These are phyloP conservation scores for Endomychus coccineus DNA, from an alignment of 2,888 invertebrate genomes.

Conservation along the genomic window DNA sequence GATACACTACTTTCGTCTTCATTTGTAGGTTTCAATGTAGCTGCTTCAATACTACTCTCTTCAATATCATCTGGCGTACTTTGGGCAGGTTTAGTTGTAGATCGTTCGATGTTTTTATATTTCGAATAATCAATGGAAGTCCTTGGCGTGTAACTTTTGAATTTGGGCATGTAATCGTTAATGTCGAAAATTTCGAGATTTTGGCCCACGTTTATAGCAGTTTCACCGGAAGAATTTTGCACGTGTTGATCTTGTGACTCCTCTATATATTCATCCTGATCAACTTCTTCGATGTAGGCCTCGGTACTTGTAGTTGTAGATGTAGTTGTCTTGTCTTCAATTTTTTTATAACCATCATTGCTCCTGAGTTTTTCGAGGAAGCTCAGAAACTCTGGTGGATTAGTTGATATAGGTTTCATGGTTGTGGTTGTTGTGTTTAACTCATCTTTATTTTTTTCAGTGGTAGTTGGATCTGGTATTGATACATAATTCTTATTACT, in stretches of 20 bases:
- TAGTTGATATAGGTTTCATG: conserved; percentile 25
- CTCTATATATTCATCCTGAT: conserved; percentile 24
- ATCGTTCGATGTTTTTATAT: conserved; percentile 39
- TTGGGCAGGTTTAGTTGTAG: conserved; percentile 12
- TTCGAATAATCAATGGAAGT: conserved; percentile 40
- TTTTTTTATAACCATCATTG: conserved; percentile 32
- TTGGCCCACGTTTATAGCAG: conserved; percentile 16
- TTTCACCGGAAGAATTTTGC: conserved; percentile 35
- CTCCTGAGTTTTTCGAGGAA: conserved; percentile 34
- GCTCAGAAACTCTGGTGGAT: conserved; percentile 36
- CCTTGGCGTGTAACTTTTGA: conserved; percentile 34
- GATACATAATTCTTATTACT: conserved; percentile 30
- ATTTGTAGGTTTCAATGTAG: conserved; percentile 6
- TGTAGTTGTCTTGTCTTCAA: conserved; percentile 32
- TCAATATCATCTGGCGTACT: conserved; percentile 12
- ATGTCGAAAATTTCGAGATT: conserved; percentile 37
- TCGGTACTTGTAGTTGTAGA: conserved; percentile 21
- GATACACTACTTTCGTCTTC: conserved; percentile 4
- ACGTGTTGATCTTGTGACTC: conserved; percentile 21
- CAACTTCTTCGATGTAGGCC: conserved; percentile 20
- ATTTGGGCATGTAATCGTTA: conserved; percentile 36
- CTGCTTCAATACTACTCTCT: conserved; percentile 15
- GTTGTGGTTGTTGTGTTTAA: conserved; percentile 25
- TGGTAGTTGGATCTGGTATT: conserved; percentile 39
- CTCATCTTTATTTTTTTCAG: conserved; percentile 26